Percentiles rank a stretch among this genome's conserved stretches.
phyloP scores from a whole-genome alignment of 2,797 vertebrate species.

The Alectoris magna region DNA sequence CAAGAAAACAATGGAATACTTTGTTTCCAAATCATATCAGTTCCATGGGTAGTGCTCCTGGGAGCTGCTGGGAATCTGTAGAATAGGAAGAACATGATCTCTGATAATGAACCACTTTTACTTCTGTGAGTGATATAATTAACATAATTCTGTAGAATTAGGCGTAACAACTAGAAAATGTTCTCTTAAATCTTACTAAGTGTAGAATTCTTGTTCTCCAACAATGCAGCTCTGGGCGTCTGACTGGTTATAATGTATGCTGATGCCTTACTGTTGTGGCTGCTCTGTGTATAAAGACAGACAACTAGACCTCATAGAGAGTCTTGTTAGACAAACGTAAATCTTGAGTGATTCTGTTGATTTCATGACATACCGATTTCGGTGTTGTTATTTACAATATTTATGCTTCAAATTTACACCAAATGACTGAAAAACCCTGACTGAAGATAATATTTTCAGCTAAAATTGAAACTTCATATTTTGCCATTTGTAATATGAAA shows the following conservation, averaged over 20 bases:
- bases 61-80: not conserved
- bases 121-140: not conserved
- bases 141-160: not conserved
- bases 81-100: not conserved
- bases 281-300: not conserved
- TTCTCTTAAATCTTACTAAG: not conserved
- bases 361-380: not conserved
- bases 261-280: not conserved
- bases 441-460: not conserved
- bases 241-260: not conserved
- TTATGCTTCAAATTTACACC: not conserved
- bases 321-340: not conserved
- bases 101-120: not conserved
- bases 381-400: not conserved
- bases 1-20: not conserved
- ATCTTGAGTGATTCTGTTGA: not conserved
- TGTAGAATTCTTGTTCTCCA: not conserved
- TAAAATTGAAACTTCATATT: not conserved
- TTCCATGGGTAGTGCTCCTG: not conserved
- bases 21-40: not conserved
- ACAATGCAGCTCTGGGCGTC: not conserved
- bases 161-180: not conserved
- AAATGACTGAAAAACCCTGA: not conserved
- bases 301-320: not conserved
- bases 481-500: conserved; percentile 38